Base-by-base conservation (phyloP, 1,140 invertebrate species). In the Aleiodes sp. region DNA sequence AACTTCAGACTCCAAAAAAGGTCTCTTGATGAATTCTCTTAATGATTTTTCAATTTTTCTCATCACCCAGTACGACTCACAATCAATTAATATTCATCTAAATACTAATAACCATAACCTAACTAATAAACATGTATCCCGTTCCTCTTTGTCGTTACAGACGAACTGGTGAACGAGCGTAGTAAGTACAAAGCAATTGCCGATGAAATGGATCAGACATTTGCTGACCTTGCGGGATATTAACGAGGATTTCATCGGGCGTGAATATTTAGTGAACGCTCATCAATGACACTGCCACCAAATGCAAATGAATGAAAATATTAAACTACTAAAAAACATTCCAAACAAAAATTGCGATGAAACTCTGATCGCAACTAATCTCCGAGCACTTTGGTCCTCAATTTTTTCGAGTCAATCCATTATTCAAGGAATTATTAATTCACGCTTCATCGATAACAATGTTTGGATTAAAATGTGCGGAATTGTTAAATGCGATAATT, bases 171-270 rank as follows among this genome's bases (percentile, higher is more conserved):
- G 76, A 92, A 95, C 86, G 96, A 99, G 84, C 97, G 96, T 87
- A 96, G 97, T 89, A 96, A 96, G 89, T 99, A 97, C 91, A 99
- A 99, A 90, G 91, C 92, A 67, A 98, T 99, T 83, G 96, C 96
- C 73, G 96, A 98, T 82, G 96, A 99, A 88, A 92, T 99, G 91
- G 96, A 98, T 87, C 91, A 94, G 84, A 97, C 96, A 67, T 97
- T 98, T 84, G 95, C 96, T 71, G 97, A 98, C 87, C 89, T 98
- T 74, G 94, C 94, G 78, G 95, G 94, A 76, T 96, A 95, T 85
- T 96, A 93, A 77, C 72, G 31, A 65, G 71, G 46, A 66, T 68
- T 57, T 68, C 28, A 63, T 31, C 39, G 66, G 68, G 37, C 10
- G 46, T 62, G 14, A 68, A 43, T 39, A 43, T 21, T 1, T 28